Base-by-base conservation (phyloP, 2,797 vertebrate species). In the Gephyroberyx darwinii region DNA sequence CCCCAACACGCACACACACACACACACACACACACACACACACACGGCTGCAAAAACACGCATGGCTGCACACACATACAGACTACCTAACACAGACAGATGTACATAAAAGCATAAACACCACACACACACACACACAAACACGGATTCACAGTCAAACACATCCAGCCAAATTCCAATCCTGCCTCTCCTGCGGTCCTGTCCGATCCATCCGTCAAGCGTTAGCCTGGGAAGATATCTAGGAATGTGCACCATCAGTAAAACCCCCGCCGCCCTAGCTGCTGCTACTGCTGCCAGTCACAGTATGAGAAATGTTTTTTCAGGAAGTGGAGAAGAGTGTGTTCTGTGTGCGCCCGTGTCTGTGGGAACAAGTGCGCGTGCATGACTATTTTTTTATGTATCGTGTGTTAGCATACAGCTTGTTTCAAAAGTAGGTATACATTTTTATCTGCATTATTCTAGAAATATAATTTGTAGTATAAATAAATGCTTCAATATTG, bases 321-420 rank as follows among this genome's bases (percentile, higher is more conserved):
- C 56, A 53, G 60, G 65, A 63, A 67, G 50, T 70, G 26, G 12
- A 14, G 1, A 41, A 39, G 54, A 53, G 65, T 76, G 74, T 69
- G 58, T 31, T 76, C n/a, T 47, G 31, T 57, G 66, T 81, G 76
- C 30, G 61, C 72, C 37, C 22, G 63, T 72, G n/a, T 57, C 70
- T 60, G 69, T 75, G 61, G 64, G 55, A 66, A 47, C 20, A 41
- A 19, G 58, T 64, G 57, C 72, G 77, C 71, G 71, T 69, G 62
- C 26, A 19, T 57, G 70, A 74, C 68, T 26, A 26, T 78, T 78
- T 65, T 41, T 63, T 57, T 68, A 20, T 73, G 64, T 65, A 65
- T 59, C 84, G 78, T 54, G 72, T 86, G 72, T 85, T 74, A 79
- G 71, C 51, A 59, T 64, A 58, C 60, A 26, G 26, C 26, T 26